phyloP scores from a whole-genome alignment of 1,140 invertebrate genomes.

The Telenomus remus region DNA sequence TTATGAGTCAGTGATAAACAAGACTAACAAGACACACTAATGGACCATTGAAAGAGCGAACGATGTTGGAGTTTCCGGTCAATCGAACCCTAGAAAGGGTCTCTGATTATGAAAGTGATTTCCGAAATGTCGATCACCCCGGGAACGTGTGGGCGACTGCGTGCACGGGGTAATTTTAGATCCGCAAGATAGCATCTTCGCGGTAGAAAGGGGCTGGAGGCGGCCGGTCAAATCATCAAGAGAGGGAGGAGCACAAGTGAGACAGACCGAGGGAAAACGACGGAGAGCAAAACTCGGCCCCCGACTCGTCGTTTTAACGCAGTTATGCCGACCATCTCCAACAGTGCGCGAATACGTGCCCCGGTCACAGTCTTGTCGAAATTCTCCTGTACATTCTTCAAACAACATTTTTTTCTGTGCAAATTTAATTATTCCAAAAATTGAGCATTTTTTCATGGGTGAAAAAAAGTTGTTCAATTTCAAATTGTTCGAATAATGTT shows the following conservation, averaged over 20 bases:
- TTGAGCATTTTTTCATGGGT: too few relatives aligned
- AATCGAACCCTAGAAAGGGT: not conserved
- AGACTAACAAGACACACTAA: slow-evolving; percentile 14
- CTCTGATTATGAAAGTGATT: slow-evolving; percentile 17
- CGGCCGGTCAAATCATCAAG: slow-evolving; percentile 34
- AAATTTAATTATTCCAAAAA: too few relatives aligned
- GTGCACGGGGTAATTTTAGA: slow-evolving; percentile 70
- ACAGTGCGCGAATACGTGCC: slow-evolving; percentile 42
- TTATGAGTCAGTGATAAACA: slow-evolving; percentile 21
- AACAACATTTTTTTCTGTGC: too few relatives aligned
- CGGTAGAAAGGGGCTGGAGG: slow-evolving; percentile 47
- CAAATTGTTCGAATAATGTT: too few relatives aligned
- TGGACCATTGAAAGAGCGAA: slow-evolving; percentile 12
- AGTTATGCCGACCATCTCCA: slow-evolving; percentile 70
- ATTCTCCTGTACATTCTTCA: too few relatives aligned
- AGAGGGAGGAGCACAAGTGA: slow-evolving; percentile 4
- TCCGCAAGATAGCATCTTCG: slow-evolving; percentile 69
- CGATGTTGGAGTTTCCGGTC: slow-evolving; percentile 6
- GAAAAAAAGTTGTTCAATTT: too few relatives aligned
- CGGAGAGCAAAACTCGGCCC: slow-evolving; percentile 7
- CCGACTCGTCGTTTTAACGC: slow-evolving; percentile 55
- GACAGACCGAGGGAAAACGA: slow-evolving; percentile 33
- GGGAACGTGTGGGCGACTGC: slow-evolving; percentile 29
- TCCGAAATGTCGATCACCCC: slow-evolving; percentile 56
- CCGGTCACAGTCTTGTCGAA: slow-evolving; percentile 4